Evolutionary conservation across 2,113 vertebrate species (phyloP).

Genomic region (Cepphus grylle): DNA sequence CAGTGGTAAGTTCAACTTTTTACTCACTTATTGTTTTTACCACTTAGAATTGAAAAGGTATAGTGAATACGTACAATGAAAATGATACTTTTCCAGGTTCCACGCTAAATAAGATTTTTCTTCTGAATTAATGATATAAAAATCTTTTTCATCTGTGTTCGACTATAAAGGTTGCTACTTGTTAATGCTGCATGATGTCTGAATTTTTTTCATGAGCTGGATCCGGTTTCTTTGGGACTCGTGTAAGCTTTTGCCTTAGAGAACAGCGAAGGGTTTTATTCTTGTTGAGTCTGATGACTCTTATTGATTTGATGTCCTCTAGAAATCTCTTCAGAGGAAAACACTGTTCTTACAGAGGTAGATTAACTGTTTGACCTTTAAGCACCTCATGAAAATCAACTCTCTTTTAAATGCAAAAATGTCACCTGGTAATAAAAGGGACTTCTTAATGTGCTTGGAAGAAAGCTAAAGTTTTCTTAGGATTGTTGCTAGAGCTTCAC

Average conservation of each 20-base stretch:
- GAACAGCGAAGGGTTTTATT: conserved; percentile 27
- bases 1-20: background rate
- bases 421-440: conserved; percentile 48
- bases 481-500: conserved; percentile 14
- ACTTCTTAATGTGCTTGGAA: conserved; percentile 43
- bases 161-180: background rate
- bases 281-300: conserved; percentile 42
- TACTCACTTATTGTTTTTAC: background rate
- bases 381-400: conserved; percentile 60
- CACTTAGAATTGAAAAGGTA: background rate
- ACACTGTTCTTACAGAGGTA: conserved; percentile 9
- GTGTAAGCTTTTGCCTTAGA: background rate
- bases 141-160: background rate
- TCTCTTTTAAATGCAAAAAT: conserved; percentile 61
- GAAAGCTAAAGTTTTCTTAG: conserved; percentile 23
- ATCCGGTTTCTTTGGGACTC: background rate
- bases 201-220: background rate
- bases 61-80: background rate
- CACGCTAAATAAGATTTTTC: background rate
- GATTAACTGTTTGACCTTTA: conserved; percentile 69
- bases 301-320: conserved; percentile 61
- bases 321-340: conserved; percentile 63
- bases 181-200: background rate
- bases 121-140: background rate
- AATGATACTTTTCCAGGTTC: background rate